Evolutionary conservation across 1,140 invertebrate species (phyloP), one percentile per base, ranked within the genome.

Genomic region (Myzus persicae): DNA sequence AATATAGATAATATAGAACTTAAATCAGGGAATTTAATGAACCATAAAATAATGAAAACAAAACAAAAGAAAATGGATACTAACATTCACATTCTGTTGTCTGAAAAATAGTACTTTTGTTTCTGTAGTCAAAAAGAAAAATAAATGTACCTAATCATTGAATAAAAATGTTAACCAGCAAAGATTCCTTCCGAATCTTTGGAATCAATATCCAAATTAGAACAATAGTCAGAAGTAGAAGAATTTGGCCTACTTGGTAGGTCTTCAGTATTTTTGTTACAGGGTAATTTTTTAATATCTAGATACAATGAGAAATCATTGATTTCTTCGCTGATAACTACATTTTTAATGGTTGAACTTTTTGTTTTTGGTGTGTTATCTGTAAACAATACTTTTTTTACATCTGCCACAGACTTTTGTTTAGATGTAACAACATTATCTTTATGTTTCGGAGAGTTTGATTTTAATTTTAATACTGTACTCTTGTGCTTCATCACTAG

Each of bases 301-400:
- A 93, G 3, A 54, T 54, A 85, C 40, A 85, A 38, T 51, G n/a
- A 7, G 22, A 93, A 26, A 51, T 93, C 24, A 40, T 54, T 24
- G n/a, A 42, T 81, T 31, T 24, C 40, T 40, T 85, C 7, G 11
- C 5, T 8, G 40, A 36, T 38, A 92, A 48, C n/a, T 40, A 14
- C 24, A 84, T 84, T 85, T 51, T 93, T 26, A 84, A 48, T 31
- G 4, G 91, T 24, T 40, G 76, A 92, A 48, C 11, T 38, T 51
- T 84, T 92, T n/a, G 22, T 36, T 84, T 82, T 92, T 82, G 51
- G 31, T 82, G 81, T 81, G 24, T 8, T 54, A 31, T 93, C 91
- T 40, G 48, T 93, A 85, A 93, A 93, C 11, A 93, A 93, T 40
- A 93, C 91, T 93, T 93, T 93, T 84, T 82, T 93, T 40, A 93